Evolutionary conservation across 2,797 vertebrate species (phyloP), one percentile per base, ranked within the genome.

Genomic region (Etheostoma nigrum): DNA sequence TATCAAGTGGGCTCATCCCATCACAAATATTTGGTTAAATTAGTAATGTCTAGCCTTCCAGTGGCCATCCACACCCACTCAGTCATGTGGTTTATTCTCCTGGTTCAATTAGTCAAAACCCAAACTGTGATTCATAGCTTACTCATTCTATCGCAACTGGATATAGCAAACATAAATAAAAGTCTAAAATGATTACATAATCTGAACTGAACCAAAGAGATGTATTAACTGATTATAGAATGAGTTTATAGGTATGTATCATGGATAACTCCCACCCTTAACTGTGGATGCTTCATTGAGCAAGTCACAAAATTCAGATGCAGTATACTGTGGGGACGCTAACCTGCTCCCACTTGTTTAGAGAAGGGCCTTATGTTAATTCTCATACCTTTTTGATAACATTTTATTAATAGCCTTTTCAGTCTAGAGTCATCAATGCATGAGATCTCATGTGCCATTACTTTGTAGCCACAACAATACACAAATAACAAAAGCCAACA

Each of bases 101-200:
- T 40, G 36, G 54, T 63, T 67, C 36, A 72, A 19, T 72, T 25
- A 66, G 84, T 86, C 89, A 83, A 90, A 88, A 85, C 84, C 23
- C 49, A 19, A 55, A 73, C 53, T 51, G 67, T 36, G 65, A 83
- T 48, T 65, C 52, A 78, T 84, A 62, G 47, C 48, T 87, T 60
- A 89, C 72, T 64, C 44, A 78, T 73, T 76, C 18, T 63, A 14
- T 25, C 14, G 19, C 19, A 74, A 2, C 11, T 36, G 18, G 0
- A 54, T 21, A 63, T 48, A 45, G 40, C n/a, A 40, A 59, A 68
- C 23, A 23, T 48, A 69, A 67, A 57, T 25, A 64, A 25, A 51
- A 14, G 6, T 25, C 27, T 11, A 40, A 25, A 25, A 27, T 6
- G 7, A 27, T 0, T 6, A 27, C 0, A 2, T 21, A 27, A 40